phyloP scores from a whole-genome alignment of 2,797 vertebrate genomes.

The Hippocampus kuda region DNA sequence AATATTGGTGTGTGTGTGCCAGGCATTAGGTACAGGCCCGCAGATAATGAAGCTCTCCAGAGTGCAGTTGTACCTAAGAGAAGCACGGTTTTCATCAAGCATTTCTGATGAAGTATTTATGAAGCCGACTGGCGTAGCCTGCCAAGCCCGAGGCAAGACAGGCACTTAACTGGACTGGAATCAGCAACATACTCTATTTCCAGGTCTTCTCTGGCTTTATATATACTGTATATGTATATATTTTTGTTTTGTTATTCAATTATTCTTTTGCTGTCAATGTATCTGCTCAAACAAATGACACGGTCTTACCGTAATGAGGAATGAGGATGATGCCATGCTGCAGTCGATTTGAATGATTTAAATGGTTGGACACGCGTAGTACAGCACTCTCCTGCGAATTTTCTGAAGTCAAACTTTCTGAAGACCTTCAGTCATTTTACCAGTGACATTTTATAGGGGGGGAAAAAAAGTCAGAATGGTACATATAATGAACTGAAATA shows the following conservation, averaged over 20 bases:
- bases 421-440: not conserved
- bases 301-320: not conserved
- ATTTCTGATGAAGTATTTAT: conserved; percentile 58
- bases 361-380: not conserved
- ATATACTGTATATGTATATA: not conserved
- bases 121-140: conserved; percentile 51
- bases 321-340: not conserved
- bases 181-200: conserved; percentile 28
- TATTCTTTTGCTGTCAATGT: not conserved
- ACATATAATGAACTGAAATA: not conserved
- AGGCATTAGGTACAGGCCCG: conserved; percentile 30
- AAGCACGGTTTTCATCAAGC: conserved; percentile 50
- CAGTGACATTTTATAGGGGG: not conserved
- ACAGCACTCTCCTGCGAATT: not conserved
- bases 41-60: conserved; percentile 54
- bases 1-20: not conserved
- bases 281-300: not conserved
- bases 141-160: conserved; percentile 53
- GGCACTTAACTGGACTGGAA: conserved; percentile 46
- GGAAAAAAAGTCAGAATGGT: not conserved
- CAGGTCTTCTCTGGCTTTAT: conserved; percentile 24
- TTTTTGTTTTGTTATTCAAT: not conserved
- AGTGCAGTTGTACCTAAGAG: conserved; percentile 60
- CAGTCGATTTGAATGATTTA: not conserved
- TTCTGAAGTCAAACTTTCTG: not conserved